Percentiles rank a stretch among this genome's conserved stretches.
Evolutionary conservation across 2,113 vertebrate species (phyloP).

Genomic region (Channa maculata): DNA sequence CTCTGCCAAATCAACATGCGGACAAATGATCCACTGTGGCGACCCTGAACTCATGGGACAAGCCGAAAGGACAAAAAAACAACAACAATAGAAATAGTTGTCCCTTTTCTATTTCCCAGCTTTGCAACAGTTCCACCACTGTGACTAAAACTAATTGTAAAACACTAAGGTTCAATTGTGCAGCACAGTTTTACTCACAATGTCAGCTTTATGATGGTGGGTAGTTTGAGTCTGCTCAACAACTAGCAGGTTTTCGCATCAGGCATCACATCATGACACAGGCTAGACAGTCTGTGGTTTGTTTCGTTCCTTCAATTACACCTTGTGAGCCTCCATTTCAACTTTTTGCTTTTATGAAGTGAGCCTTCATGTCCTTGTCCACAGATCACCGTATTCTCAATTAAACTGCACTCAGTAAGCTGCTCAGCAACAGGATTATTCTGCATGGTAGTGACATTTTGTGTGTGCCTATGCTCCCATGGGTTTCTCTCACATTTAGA

Average conservation of each 20-base stretch:
- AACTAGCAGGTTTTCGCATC: slow-evolving; percentile 7
- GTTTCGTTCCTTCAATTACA: slow-evolving; percentile 2
- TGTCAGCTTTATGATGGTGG: slow-evolving; percentile 17
- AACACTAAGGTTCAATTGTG: not conserved
- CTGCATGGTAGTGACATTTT: slow-evolving; percentile 56
- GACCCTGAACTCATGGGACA: too few species aligned
- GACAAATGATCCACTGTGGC: too few species aligned
- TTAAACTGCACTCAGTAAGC: slow-evolving; percentile 58
- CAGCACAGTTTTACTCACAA: slow-evolving; percentile 24
- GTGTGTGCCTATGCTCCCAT: slow-evolving; percentile 58
- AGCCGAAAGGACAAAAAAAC: too few species aligned
- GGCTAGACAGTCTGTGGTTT: slow-evolving; percentile 21
- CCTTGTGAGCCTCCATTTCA: slow-evolving; percentile 18
- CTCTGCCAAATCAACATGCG: too few species aligned
- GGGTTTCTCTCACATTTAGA: slow-evolving; percentile 60
- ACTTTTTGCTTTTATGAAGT: slow-evolving; percentile 19
- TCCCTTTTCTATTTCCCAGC: slow-evolving; percentile 5
- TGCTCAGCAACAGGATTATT: slow-evolving; percentile 55
- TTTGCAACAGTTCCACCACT: slow-evolving; percentile 11
- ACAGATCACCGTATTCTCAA: slow-evolving; percentile 50
- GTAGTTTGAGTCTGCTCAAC: slow-evolving; percentile 29
- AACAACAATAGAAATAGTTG: not conserved
- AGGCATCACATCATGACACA: not conserved
- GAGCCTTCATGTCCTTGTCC: slow-evolving; percentile 28
- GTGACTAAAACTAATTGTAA: slow-evolving; percentile 50